Base-by-base conservation (phyloP, 2,888 invertebrate species). In the Cataglyphis cursor region DNA sequence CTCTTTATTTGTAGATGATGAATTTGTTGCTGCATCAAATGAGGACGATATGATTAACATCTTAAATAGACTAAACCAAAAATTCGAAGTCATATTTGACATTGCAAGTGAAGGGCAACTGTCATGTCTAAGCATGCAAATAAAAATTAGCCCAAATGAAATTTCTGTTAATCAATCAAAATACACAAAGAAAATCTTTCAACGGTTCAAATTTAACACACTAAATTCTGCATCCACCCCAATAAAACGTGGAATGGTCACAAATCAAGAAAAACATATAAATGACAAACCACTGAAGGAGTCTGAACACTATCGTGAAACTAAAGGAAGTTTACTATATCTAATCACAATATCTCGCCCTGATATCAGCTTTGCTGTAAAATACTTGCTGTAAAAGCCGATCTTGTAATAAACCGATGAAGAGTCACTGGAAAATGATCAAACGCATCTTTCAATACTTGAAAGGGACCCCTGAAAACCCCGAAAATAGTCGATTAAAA, bases 301-400 rank as follows among this genome's bases (percentile, higher is more conserved):
- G 24, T 62, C 61, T 18, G 48, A 80, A 9, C 84, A 85, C 1
- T 91, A 89, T 81, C 83, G 87, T 28, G 88, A 91, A 87, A 88
- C 86, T 0, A 84, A 91, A 18, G 89, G 87, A n/a, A 88, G 88
- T 61, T 15, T 90, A 41, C 59, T 87, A 12, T 90, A 91, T 83
- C 54, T 91, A 21, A 41, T 86, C 18, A 91, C 88, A 12, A 90
- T 92, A 57, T 85, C 90, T 57, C 80, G 91, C 31, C 91, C 93
- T n/a, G 91, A 92, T 35, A 93, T 93, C 28, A 87, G 88, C 66
- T 92, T 88, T 84, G 84, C 89, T n/a, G 91, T 91, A 9, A 91
- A 89, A 65, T 89, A 91, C 81, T 51, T 90, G n/a, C n/a, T n/a
- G n/a, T n/a, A n/a, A n/a, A n/a, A 91, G 91, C 74, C 70, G 90